Evolutionary conservation across 2,113 vertebrate genomes (phyloP), one percentile per base, ranked within the genome.

Genomic region (Scortum barcoo): DNA sequence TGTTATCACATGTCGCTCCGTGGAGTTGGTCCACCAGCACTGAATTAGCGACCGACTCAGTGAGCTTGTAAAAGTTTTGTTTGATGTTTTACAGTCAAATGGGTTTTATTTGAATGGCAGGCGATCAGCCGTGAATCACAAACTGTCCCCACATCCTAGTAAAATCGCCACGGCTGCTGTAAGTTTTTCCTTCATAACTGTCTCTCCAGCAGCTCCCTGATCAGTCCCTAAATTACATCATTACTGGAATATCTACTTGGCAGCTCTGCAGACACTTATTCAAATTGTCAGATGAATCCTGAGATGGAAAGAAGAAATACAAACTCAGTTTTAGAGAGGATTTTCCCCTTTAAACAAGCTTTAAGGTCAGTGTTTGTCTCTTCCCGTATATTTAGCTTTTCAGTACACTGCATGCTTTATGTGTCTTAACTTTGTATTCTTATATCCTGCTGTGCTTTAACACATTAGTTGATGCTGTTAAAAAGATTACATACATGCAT

Each of bases 41-140:
- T 38, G 36, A 56, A 60, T 57, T 13, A 30, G 44, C 28, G 42
- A 17, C 30, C 4, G 48, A 69, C 63, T 81, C 36, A 1, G 20
- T 51, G 61, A 58, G 48, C 48, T 70, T 63, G 57, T 76, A 73
- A 73, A 54, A 5, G 2, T 24, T 12, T 17, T 4, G 42, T 68
- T 77, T 57, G 30, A 9, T 40, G 1, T 72, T 48, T 63, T 44
- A 68, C 28, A 44, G 33, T 71, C 5, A 44, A 26, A 53, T 10
- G 17, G 26, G 14, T 71, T 89, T 84, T 12, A 67, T 61, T 53
- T 48, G 40, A 76, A 57, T 38, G 67, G 28, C 60, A 61, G 62
- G 56, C 48, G 1, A 68, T 82, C 13, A 4, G 56, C 54, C 40
- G 63, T 66, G 36, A 74, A 48, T 71, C 22, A 50, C 14, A 40